These are phyloP conservation scores for Carcinoscorpius rotundicauda DNA, from an alignment of 1,140 invertebrate species.

Conservation along the genomic window DNA sequence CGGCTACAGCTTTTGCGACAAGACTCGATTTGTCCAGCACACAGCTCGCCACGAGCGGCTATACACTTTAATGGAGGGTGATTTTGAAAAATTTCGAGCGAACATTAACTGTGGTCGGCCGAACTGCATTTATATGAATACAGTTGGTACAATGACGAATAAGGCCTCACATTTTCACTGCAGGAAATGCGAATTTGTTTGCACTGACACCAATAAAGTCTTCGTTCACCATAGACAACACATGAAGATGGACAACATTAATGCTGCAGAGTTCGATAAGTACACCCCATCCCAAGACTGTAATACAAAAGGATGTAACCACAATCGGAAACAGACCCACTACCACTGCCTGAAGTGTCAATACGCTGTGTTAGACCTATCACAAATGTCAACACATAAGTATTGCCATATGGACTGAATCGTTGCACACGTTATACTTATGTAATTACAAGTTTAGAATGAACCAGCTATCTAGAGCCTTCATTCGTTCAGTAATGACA, in stretches of 20 bases:
- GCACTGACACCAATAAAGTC: constrained; percentile 94
- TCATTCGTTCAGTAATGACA: no score
- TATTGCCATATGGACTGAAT: constrained; percentile 38
- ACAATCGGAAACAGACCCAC: constrained; percentile 90
- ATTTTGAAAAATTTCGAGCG: constrained; percentile 86
- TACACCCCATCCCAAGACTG: constrained; percentile 62
- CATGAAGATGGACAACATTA: constrained; percentile 83
- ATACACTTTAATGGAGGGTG: constrained; percentile 87
- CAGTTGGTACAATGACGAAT: constrained; percentile 60
- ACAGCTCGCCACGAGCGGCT: constrained; percentile 85
- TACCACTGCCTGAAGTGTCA: constrained; percentile 92
- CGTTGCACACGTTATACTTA: no score
- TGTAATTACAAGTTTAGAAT: no score
- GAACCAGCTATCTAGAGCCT: no score
- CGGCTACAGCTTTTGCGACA: constrained; percentile 93
- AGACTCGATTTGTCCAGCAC: constrained; percentile 81
- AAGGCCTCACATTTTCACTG: constrained; percentile 96
- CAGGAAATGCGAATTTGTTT: constrained; percentile 88
- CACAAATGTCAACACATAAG: constrained; percentile 84
- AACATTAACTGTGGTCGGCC: constrained; percentile 74
- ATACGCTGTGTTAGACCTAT: constrained; percentile 74
- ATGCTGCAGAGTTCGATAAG: constrained; percentile 87
- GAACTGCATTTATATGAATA: constrained; percentile 60
- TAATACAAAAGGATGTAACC: constrained; percentile 56
- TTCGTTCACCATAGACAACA: constrained; percentile 85